Evolutionary conservation across 2,888 invertebrate genomes (phyloP), one percentile per base, ranked within the genome.

Genomic region (Marasmarcha lunaedactyla): DNA sequence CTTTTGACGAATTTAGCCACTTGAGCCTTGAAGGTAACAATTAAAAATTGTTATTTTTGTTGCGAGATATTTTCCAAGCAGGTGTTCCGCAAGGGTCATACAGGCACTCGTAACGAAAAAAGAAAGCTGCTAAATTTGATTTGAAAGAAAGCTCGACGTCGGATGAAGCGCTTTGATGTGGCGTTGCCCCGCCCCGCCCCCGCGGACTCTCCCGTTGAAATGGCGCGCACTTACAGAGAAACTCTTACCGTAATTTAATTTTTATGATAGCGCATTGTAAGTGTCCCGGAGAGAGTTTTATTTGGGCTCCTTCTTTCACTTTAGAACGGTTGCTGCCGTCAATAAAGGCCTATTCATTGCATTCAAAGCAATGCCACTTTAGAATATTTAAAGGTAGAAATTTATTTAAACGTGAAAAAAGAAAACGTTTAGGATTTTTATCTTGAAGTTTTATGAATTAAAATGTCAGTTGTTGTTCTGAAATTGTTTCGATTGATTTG

Each of bases 181-280:
- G 79, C 67, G 49, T 54, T 51, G 55, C 55, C 60, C 56, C 57
- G 49, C 50, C 54, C 52, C 57, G 54, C 51, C 54, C 51, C 51
- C 56, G 50, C 56, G 47, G 57, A 52, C 40, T 47, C 50, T 50
- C 57, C 59, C 58, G 52, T 62, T 70, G 59, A 73, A 76, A 73
- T 71, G 73, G 71, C 64, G 73, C 63, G 70, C 78, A 78, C 78
- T 81, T 77, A 73, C 67, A 67, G 59, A 64, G 70, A 69, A 74
- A 72, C 71, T 78, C 71, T 72, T 67, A 70, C 67, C 62, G 69
- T 81, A 77, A 83, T 79, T 79, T 76, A 77, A 81, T 81, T 83
- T 81, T 78, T 78, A 76, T 81, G 74, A 79, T 79, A 77, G 71
- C 71, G 70, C 71, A 78, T 73, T 78, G 77, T 76, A 68, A 77